Evolutionary conservation across 2,113 vertebrate species (phyloP), one percentile per base, ranked within the genome.

Genomic region (Hippopotamus amphibius): DNA sequence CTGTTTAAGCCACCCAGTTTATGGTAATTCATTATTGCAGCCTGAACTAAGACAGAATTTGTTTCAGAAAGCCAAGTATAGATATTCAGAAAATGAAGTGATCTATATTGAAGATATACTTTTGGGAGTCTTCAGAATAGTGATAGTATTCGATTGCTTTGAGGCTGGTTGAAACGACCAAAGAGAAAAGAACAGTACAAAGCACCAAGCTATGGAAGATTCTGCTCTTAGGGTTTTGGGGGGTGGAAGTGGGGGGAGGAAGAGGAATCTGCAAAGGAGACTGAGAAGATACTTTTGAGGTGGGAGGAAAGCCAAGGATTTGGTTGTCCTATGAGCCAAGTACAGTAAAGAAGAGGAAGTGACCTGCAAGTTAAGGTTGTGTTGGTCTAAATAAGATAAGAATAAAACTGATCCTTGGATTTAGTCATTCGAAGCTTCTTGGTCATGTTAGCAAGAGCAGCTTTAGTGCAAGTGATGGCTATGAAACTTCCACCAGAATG

Each of bases 41-140:
- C 22, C 68, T 76, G 28, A 61, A n/a, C 15, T 16, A 37, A 90
- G 19, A 53, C 26, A 94, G 57, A 82, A 46, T 84, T 93, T 90
- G 22, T 46, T 93, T 88, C 76, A 82, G 19, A 87, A 90, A 77
- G 30, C 33, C 30, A 84, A 63, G 12, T 63, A 5, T 6, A 85
- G 43, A 71, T 66, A 17, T 77, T 90, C 63, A 88, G 16, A 68
- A 84, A 28, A 33, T 13, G 37, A 69, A 81, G 50, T 28, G 26
- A 24, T 69, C 16, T 81, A 66, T 57, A 7, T 19, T 26, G 24
- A 95, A 86, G 26, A 43, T 9, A 30, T 0, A 46, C 19, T 57
- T 88, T 61, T 85, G 22, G 50, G 16, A 59, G 19, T 82, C 43
- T 90, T 91, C 41, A 69, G 17, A 13, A 53, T 46, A 59, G 15